phyloP scores from a whole-genome alignment of 2,113 vertebrate species.

The Corythornis cristatus region DNA sequence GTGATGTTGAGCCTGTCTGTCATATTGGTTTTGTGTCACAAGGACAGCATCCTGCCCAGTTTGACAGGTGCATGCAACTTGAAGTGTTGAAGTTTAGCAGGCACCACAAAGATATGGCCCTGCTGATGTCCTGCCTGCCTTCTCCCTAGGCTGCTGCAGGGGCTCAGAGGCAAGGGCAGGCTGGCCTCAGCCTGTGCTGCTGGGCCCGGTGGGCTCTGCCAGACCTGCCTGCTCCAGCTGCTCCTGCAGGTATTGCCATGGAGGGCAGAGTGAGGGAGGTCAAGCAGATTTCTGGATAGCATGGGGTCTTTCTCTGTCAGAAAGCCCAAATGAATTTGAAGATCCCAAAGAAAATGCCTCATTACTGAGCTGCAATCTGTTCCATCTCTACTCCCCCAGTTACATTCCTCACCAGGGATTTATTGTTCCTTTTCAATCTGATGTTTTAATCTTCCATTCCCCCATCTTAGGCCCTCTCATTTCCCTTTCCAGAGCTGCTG shows the following conservation, averaged over 20 bases:
- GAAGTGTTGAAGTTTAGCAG: fast-evolving
- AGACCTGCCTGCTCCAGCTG: neutral
- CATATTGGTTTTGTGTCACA: neutral
- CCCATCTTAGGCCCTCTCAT: fast-evolving
- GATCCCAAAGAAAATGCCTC: slow-evolving; percentile 8
- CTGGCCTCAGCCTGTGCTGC: neutral
- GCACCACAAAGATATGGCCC: neutral
- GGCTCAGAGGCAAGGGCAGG: fast-evolving
- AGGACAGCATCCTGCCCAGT: neutral
- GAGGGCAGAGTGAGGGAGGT: neutral
- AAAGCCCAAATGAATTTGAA: neutral
- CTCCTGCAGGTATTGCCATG: neutral
- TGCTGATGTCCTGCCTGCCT: neutral
- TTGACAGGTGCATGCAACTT: neutral
- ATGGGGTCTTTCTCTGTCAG: neutral
- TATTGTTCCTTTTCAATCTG: slow-evolving; percentile 10
- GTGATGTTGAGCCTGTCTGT: neutral
- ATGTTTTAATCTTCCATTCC: neutral
- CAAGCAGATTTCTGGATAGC: neutral
- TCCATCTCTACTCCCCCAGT: neutral
- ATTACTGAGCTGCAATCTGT: slow-evolving; percentile 28
- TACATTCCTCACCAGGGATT: slow-evolving; percentile 3
- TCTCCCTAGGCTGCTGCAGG: neutral
- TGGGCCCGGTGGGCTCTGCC: neutral
- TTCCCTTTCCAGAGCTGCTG: neutral